Percentiles rank a stretch among this genome's conserved stretches.
Conservation (phyloP, 2,797 vertebrate genomes). For the Halcyon chelicuti region DNA sequence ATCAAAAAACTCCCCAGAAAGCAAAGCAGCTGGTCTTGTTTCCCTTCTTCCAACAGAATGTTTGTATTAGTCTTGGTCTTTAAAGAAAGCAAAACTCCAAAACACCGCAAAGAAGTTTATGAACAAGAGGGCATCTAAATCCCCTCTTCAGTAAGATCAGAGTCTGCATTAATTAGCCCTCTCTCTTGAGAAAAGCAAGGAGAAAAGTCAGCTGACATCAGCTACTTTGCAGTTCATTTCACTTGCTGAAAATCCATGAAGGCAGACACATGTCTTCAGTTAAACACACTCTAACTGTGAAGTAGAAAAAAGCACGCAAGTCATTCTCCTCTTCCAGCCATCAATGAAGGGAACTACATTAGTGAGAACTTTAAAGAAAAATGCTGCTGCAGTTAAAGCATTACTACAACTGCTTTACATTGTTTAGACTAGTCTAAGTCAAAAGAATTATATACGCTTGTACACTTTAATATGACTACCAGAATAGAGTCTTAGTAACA, state of each 20-base stretch:
- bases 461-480: background rate
- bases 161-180: background rate
- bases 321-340: background rate
- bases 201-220: background rate
- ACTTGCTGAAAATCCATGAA: background rate
- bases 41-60: background rate
- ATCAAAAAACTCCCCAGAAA: background rate
- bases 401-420: background rate
- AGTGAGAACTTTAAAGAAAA: background rate
- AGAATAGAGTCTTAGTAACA: background rate
- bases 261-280: background rate
- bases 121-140: background rate
- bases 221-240: background rate
- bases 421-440: background rate
- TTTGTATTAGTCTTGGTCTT: background rate
- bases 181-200: background rate
- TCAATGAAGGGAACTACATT: background rate
- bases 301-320: background rate
- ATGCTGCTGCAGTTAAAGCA: background rate
- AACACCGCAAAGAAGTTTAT: background rate
- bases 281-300: background rate
- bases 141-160: background rate
- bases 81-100: background rate
- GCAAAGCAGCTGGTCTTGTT: background rate
- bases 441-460: background rate